Evolutionary conservation across 2,113 vertebrate genomes (phyloP), one percentile per base, ranked within the genome.

Genomic region (Vidua macroura): DNA sequence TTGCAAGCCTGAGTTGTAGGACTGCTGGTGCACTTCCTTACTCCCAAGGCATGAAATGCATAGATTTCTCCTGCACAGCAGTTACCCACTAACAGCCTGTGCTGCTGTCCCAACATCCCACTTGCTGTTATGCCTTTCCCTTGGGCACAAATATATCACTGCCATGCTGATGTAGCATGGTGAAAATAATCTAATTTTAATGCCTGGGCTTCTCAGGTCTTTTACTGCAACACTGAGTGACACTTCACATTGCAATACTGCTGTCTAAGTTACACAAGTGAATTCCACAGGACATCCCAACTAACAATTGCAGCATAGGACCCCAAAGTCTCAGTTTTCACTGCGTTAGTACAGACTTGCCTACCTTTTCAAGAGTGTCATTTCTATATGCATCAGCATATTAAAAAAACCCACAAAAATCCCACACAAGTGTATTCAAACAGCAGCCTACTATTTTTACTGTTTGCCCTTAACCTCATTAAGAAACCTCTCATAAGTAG

Each of bases 1-100:
- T 0, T 10, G 59, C 25, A 58, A 68, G 15, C 19, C 44, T 7
- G 56, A 70, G 19, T 0, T 58, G 19, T 49, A 72, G 17, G 39
- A n/a, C 4, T 69, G 52, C 69, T 82, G 74, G 60, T 52, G n/a
- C 8, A 10, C 10, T 21, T 46, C 39, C 11, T 46, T 39, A 46
- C 30, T 86, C 15, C 35, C 6, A 13, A 35, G 25, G 24, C 24
- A 70, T 1, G 18, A 62, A 69, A 56, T 6, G 11, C 24, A 48
- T 0, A 11, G 33, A 37, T 49, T 74, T 73, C 46, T 64, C 30
- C 27, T 25, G 28, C 33, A 33, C 15, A 84, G 48, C n/a, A 80
- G 31, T 13, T 30, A 35, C 13, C 19, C 21, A 33, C 60, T 1
- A 41, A 31, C 43, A 49, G 43, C 59, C 51, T 44, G 18, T 33